These are phyloP conservation scores for Caranx melampygus DNA, from an alignment of 2,113 vertebrate genomes.

Conservation along the genomic window DNA sequence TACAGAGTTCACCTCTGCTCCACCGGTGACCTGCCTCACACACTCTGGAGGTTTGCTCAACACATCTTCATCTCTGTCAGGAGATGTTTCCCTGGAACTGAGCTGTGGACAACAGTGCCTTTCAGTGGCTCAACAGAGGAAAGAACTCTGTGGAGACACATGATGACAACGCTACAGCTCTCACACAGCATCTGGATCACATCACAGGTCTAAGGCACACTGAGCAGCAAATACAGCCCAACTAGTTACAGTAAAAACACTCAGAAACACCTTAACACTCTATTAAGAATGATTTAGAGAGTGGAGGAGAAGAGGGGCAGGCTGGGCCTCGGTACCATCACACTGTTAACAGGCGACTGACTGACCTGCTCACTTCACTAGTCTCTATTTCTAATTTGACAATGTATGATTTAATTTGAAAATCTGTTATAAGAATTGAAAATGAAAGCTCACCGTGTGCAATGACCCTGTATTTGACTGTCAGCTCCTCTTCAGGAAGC, in stretches of 20 bases:
- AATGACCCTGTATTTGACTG: neutral
- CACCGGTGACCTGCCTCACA: slow-evolving; percentile 14
- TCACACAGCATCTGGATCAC: neutral
- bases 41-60: slow-evolving; percentile 36
- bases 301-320: neutral
- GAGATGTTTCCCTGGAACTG: neutral
- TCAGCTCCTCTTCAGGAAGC: neutral
- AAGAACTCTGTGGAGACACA: neutral
- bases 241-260: neutral
- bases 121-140: slow-evolving; percentile 67
- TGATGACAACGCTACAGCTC: neutral
- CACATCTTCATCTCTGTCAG: slow-evolving; percentile 6
- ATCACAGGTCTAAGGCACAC: neutral
- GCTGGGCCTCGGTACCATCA: too few species aligned
- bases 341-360: neutral
- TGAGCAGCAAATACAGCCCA: neutral
- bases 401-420: too few species aligned
- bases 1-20: slow-evolving; percentile 8
- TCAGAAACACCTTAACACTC: neutral
- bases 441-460: neutral
- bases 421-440: neutral
- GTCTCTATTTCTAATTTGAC: too few species aligned
- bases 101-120: slow-evolving; percentile 76
- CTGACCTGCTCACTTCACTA: neutral
- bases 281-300: neutral